Conservation (phyloP, 2,888 invertebrate species). For the Pilophorus perplexus region DNA sequence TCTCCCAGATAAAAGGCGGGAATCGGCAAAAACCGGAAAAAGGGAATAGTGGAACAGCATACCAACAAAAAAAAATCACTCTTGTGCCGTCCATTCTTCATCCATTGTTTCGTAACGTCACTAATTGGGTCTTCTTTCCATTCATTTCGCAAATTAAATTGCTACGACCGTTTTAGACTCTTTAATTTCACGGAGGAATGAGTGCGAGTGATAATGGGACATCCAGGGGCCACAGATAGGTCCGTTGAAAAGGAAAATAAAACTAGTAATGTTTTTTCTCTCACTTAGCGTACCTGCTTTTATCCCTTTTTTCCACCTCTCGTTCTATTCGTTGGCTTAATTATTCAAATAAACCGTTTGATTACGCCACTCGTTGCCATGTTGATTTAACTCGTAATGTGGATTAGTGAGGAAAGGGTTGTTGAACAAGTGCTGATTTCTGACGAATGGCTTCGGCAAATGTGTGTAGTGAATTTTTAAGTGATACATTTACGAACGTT, state of each 20-base stretch:
- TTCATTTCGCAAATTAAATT: slow-evolving; percentile 8
- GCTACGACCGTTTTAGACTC: not conserved
- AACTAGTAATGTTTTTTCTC: not conserved
- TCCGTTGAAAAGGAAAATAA: not conserved
- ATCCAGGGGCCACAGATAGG: too few species aligned
- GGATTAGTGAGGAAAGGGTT: too few species aligned
- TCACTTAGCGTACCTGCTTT: not conserved
- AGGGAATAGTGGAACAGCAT: too few species aligned
- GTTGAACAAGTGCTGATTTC: too few species aligned
- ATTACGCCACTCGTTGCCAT: not conserved
- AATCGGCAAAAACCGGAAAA: not conserved
- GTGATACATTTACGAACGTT: too few species aligned
- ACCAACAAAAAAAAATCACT: not conserved
- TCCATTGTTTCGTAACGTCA: not conserved
- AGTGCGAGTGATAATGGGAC: not conserved
- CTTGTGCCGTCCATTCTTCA: not conserved
- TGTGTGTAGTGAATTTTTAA: too few species aligned
- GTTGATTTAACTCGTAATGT: too few species aligned
- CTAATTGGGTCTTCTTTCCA: slow-evolving; percentile 18
- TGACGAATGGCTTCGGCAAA: too few species aligned
- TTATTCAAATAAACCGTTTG: slow-evolving; percentile 14
- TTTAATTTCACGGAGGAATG: not conserved
- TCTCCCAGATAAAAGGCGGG: not conserved
- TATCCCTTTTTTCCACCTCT: not conserved
- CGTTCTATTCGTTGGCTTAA: not conserved